These are phyloP conservation scores for Echinometra lucunter DNA, from an alignment of 53 echinoderm and acorn worm genomes.

Conservation along the genomic window DNA sequence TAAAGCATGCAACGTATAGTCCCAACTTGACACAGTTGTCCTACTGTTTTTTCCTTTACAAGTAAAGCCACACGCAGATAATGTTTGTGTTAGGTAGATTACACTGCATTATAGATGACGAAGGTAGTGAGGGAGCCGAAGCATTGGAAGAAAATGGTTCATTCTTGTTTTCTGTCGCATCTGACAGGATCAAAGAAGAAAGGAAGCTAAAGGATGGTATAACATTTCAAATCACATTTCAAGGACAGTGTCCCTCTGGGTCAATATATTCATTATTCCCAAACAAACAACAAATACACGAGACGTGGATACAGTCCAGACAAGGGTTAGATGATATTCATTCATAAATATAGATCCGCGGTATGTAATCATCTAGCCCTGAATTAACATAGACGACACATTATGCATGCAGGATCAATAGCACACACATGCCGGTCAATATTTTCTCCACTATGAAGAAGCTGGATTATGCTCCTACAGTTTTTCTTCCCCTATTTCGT, in stretches of 20 bases:
- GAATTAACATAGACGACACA: slow-evolving; percentile 32
- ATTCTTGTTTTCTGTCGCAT: neutral
- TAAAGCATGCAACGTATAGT: neutral
- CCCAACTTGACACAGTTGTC: slow-evolving; percentile 3
- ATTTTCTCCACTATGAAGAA: slow-evolving; percentile 1
- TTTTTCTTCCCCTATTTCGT: neutral
- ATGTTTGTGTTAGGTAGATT: slow-evolving; percentile 18
- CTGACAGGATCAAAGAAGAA: neutral
- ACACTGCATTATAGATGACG: neutral
- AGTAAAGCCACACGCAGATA: neutral
- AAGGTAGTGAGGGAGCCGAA: neutral
- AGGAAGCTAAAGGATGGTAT: neutral
- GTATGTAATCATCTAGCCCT: neutral
- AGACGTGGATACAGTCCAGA: neutral
- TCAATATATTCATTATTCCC: neutral
- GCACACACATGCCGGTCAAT: neutral
- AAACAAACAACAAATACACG: neutral
- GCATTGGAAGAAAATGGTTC: neutral
- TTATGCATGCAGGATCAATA: slow-evolving; percentile 50
- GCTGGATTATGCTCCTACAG: slow-evolving; percentile 23
- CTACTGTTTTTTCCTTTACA: neutral
- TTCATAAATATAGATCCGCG: neutral
- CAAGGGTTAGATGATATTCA: slow-evolving; percentile 26
- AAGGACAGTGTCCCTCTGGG: neutral
- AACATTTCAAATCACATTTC: neutral